Percentiles rank a stretch among this genome's conserved stretches.
phyloP scores from a whole-genome alignment of 2,113 vertebrate species.

The Noctilio leporinus region DNA sequence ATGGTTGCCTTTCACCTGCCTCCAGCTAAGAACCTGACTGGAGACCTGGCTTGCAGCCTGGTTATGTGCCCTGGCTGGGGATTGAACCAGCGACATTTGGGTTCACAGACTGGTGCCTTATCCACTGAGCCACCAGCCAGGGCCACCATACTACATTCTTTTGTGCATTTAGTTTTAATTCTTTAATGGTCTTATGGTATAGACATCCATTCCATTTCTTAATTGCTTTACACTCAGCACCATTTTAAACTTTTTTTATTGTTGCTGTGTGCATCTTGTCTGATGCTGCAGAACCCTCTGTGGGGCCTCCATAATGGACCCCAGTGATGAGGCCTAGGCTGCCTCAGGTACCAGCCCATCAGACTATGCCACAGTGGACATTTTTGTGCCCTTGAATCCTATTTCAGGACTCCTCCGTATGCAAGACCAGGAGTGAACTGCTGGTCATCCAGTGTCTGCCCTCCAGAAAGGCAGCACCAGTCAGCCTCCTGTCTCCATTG shows the following conservation, averaged over 20 bases:
- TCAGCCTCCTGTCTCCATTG: background rate
- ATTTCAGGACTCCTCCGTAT: background rate
- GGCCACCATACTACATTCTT: background rate
- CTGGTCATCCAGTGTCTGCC: background rate
- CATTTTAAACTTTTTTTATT: background rate
- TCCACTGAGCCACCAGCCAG: too few species aligned
- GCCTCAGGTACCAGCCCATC: background rate
- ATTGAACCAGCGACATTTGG: too few species aligned
- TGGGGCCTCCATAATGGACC: background rate
- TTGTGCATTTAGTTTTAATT: background rate
- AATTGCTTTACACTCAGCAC: background rate
- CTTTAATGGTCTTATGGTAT: background rate
- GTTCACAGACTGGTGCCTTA: too few species aligned
- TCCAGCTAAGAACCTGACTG: too few species aligned
- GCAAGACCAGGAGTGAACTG: too few species aligned
- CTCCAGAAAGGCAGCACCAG: background rate
- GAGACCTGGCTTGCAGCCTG: too few species aligned
- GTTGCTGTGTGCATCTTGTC: background rate
- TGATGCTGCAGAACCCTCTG: background rate
- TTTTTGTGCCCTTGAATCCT: background rate
- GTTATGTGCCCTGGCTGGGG: too few species aligned
- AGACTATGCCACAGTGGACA: background rate
- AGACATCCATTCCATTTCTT: background rate
- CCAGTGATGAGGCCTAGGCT: background rate
- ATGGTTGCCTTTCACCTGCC: too few species aligned